phyloP scores from a whole-genome alignment of 2,113 vertebrate species.

The Ibidorhyncha struthersii region DNA sequence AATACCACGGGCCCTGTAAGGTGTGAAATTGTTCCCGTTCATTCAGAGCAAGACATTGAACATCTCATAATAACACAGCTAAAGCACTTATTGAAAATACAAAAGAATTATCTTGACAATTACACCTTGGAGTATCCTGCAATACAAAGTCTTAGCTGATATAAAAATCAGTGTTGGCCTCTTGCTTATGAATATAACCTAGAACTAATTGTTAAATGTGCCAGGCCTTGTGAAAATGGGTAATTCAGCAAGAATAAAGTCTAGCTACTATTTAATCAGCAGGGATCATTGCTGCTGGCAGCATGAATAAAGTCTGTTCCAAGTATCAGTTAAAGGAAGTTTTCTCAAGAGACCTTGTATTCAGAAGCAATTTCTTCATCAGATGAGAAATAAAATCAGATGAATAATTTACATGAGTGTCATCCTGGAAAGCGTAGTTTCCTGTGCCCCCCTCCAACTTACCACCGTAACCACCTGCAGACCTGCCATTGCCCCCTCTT shows the following conservation, averaged over 20 bases:
- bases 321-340: background rate
- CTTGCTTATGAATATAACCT: background rate
- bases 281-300: background rate
- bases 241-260: slow-evolving; percentile 2
- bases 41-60: background rate
- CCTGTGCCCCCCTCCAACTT: background rate
- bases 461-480: background rate
- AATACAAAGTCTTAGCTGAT: background rate
- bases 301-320: background rate
- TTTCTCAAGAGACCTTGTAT: background rate
- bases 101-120: background rate
- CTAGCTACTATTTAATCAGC: background rate
- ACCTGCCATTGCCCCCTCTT: background rate
- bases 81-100: background rate
- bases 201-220: background rate
- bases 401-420: background rate
- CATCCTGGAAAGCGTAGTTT: background rate
- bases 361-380: background rate
- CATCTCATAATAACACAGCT: background rate
- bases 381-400: background rate
- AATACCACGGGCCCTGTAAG: background rate
- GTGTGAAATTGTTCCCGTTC: background rate
- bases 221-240: background rate
- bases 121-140: background rate
- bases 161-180: background rate